Evolutionary conservation across 2,113 vertebrate genomes (phyloP).

Genomic region (Oryzias woworae): DNA sequence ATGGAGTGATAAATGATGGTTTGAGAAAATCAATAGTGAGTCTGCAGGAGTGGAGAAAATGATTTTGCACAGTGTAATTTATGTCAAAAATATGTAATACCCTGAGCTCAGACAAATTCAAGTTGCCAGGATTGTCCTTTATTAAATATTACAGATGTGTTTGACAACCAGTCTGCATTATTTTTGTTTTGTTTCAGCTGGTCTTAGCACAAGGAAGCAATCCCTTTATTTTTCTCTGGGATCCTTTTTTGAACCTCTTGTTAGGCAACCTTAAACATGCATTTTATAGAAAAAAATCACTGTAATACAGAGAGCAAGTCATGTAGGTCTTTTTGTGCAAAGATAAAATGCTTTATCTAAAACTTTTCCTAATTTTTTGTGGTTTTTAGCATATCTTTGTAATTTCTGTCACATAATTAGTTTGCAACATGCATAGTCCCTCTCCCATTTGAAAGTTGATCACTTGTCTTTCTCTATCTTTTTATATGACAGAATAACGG

Average conservation of each 20-base stretch:
- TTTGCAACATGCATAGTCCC: slow-evolving; percentile 14
- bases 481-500: slow-evolving; percentile 73
- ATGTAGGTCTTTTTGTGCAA: not conserved
- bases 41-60: slow-evolving; percentile 40
- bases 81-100: slow-evolving; percentile 61
- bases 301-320: not conserved
- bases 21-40: slow-evolving; percentile 62
- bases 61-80: slow-evolving; percentile 42
- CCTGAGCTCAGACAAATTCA: slow-evolving; percentile 40
- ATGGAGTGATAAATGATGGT: slow-evolving; percentile 51
- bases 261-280: slow-evolving; percentile 40
- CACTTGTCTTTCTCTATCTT: slow-evolving; percentile 18
- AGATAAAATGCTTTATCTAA: not conserved
- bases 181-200: slow-evolving; percentile 69
- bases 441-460: slow-evolving; percentile 17
- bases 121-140: slow-evolving; percentile 54
- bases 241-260: slow-evolving; percentile 12
- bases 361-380: not conserved
- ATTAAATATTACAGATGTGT: slow-evolving; percentile 55
- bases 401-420: slow-evolving; percentile 14
- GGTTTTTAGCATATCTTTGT: slow-evolving; percentile 6
- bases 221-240: slow-evolving; percentile 42
- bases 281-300: not conserved
- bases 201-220: slow-evolving; percentile 48
- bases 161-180: slow-evolving; percentile 53